Evolutionary conservation across 2,113 vertebrate genomes (phyloP).

Genomic region (Mohoua ochrocephala): DNA sequence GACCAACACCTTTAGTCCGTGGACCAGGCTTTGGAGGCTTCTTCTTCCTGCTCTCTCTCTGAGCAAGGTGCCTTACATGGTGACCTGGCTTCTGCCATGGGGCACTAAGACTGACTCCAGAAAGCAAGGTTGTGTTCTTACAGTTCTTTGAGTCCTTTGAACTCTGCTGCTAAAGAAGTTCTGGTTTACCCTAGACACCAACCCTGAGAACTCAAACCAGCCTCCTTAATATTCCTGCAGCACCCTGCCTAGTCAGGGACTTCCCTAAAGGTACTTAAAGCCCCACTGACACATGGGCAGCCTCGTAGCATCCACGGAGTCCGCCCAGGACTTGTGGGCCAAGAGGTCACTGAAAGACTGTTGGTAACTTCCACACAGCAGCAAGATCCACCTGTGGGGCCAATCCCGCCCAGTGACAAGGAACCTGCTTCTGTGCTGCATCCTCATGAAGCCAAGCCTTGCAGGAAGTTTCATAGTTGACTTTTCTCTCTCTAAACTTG

Average conservation of each 20-base stretch:
- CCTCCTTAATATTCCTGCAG: background rate
- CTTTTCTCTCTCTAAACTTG: background rate
- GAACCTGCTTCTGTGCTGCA: background rate
- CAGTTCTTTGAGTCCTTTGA: background rate
- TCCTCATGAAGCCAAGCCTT: background rate
- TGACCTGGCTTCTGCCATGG: background rate
- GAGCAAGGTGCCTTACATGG: background rate
- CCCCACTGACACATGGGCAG: background rate
- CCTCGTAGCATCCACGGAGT: rapidly evolving
- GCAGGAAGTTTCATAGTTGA: background rate
- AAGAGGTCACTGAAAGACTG: background rate
- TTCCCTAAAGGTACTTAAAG: background rate
- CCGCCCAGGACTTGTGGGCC: background rate
- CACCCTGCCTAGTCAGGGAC: background rate
- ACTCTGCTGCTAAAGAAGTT: background rate
- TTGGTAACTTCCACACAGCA: background rate
- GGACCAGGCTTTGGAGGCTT: background rate
- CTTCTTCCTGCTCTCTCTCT: background rate
- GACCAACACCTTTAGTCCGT: background rate
- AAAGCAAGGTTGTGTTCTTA: background rate
- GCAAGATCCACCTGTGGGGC: background rate
- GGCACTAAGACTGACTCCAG: background rate
- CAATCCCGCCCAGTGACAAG: background rate
- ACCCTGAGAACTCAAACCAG: background rate
- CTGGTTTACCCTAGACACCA: background rate